Evolutionary conservation across 2,888 invertebrate species (phyloP).

Genomic region (Euplagia quadripunctaria): DNA sequence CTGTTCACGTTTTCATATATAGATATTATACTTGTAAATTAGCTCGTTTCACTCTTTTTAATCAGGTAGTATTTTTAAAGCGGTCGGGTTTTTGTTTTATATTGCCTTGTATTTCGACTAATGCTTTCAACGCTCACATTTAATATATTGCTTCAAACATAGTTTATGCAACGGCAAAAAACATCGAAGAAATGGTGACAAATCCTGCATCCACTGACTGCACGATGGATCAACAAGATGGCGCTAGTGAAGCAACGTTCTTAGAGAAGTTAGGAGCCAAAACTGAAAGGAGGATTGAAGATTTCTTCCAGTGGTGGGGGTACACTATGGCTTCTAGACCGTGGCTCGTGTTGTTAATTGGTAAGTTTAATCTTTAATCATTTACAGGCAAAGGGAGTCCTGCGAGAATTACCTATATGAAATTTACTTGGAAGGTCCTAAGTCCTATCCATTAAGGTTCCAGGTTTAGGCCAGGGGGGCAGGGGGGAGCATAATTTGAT

Average conservation of each 20-base stretch:
- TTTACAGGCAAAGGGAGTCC: not conserved
- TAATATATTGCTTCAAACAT: constrained; percentile 15
- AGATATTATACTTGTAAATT: too few species aligned
- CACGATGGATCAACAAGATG: constrained; percentile 73
- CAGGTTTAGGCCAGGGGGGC: too few species aligned
- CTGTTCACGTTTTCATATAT: too few species aligned
- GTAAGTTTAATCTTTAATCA: constrained; percentile 66
- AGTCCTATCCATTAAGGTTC: too few species aligned
- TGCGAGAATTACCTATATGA: too few species aligned
- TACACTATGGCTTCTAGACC: constrained; percentile 94
- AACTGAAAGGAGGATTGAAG: constrained; percentile 91
- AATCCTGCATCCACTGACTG: constrained; percentile 75
- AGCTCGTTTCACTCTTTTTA: too few species aligned
- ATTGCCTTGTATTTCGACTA: too few species aligned
- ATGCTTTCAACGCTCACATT: too few species aligned
- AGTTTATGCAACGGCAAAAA: constrained; percentile 89
- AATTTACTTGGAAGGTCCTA: too few species aligned
- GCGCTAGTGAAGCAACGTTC: constrained; percentile 88
- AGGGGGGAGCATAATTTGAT: too few species aligned
- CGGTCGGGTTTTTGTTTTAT: too few species aligned
- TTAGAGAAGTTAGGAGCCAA: constrained; percentile 93
- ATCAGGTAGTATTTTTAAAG: too few species aligned
- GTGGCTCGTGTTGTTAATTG: constrained; percentile 91
- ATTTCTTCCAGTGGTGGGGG: constrained; percentile 94
- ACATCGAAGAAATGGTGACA: constrained; percentile 89